phyloP scores from a whole-genome alignment of 1,140 invertebrate species.

The Pygmarrhopalites habei region DNA sequence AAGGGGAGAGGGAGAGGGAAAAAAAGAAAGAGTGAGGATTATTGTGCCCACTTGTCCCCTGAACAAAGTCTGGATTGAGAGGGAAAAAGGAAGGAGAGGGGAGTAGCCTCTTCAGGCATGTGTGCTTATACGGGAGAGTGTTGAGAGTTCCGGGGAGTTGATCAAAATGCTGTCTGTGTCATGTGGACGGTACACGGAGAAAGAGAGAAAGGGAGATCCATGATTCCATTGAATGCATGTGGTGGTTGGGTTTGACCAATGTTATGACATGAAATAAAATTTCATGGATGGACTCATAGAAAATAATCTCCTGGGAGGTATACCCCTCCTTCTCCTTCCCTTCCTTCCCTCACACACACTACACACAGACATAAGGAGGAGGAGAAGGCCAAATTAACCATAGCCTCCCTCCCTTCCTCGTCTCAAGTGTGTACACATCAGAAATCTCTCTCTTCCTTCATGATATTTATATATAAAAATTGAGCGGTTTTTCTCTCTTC shows the following conservation, averaged over 20 bases:
- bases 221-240: too few relatives aligned
- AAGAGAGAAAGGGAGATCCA: conserved; percentile 7
- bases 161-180: neutral
- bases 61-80: neutral
- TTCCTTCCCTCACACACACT: too few relatives aligned
- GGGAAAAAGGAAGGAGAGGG: conserved; percentile 10
- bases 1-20: neutral
- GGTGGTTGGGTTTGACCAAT: neutral
- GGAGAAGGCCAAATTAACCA: conserved; percentile 4
- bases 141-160: neutral
- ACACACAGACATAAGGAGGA: too few relatives aligned
- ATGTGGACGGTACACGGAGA: neutral
- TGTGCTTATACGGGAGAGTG: too few relatives aligned
- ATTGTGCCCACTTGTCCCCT: neutral
- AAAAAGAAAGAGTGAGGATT: neutral
- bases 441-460: too few relatives aligned
- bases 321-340: too few relatives aligned
- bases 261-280: neutral
- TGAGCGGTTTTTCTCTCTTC: neutral
- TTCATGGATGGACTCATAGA: neutral
- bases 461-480: neutral
- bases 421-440: too few relatives aligned
- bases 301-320: conserved; percentile 2
- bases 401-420: too few relatives aligned
- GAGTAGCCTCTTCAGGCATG: too few relatives aligned